These are phyloP conservation scores for Mesopsocus fuscifrons DNA, from an alignment of 2,888 invertebrate species.

Conservation along the genomic window DNA sequence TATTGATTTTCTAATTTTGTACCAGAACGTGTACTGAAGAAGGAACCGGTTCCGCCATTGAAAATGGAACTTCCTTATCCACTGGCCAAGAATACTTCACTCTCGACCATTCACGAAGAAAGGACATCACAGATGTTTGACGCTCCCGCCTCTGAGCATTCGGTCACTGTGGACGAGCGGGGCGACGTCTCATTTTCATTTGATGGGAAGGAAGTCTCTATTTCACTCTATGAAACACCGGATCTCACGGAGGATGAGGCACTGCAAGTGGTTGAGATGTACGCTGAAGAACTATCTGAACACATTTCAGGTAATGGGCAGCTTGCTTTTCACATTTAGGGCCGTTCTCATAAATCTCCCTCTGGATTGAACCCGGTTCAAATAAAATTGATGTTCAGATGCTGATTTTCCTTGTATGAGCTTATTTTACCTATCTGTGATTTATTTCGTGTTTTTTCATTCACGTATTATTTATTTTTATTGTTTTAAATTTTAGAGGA, in stretches of 20 bases:
- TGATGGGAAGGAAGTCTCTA: constrained; percentile 80
- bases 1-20: too few species aligned
- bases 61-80: constrained; percentile 16
- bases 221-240: constrained; percentile 79
- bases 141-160: constrained; percentile 48
- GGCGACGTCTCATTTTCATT: constrained; percentile 80
- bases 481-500: constrained; percentile 37
- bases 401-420: too few species aligned
- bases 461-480: too few species aligned
- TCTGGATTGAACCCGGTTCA: too few species aligned
- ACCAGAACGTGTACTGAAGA: neutral
- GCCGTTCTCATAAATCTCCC: too few species aligned
- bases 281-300: constrained; percentile 80
- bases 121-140: constrained; percentile 75
- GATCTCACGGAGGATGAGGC: constrained; percentile 86
- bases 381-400: too few species aligned
- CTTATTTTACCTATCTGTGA: too few species aligned
- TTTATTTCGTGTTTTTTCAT: too few species aligned
- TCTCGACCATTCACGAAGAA: constrained; percentile 83
- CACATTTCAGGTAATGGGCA: constrained; percentile 42
- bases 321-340: constrained; percentile 2
- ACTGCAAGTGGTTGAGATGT: constrained; percentile 82
- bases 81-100: constrained; percentile 55
- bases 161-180: constrained; percentile 56
- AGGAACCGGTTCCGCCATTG: neutral